Evolutionary conservation across 2,797 vertebrate species (phyloP), one percentile per base, ranked within the genome.

Genomic region (Typhlichthys subterraneus): DNA sequence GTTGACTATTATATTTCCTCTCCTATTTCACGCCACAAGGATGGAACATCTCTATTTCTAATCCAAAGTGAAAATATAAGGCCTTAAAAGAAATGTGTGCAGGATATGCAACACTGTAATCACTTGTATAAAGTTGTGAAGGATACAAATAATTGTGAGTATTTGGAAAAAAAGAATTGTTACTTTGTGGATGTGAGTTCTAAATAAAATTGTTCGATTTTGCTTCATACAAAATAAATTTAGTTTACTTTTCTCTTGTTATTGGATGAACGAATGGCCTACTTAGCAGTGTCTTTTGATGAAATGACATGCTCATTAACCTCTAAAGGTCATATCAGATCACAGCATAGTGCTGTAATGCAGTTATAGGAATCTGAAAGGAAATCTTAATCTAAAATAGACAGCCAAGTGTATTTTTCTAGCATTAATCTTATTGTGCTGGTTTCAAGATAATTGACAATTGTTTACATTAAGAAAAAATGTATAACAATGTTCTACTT

Each of bases 221-320:
- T 29, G 4, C 23, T 29, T 29, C 23, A 29, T 29, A 29, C 23
- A 29, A 29, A 29, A 29, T 29, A 29, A 29, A 29, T 29, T 4
- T 29, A 23, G 23, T 29, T 29, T 29, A 29, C 23, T 29, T 29
- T 29, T 29, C 23, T 29, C 23, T 29, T 42, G 38, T 42, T 42
- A 66, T 61, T 0, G 51, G 51, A 54, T 13, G 15, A 55, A 48
- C 52, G 63, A 76, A 63, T 2, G 23, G 23, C 23, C 23, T 29
- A 29, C 65, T 55, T 23, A 50, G 15, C 12, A 67, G 45, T 61
- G 29, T 54, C 57, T 64, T 48, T 63, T 53, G 13, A 65, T 79
- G 66, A 71, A 63, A 80, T 76, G 71, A 67, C 81, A 66, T 0
- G 19, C 62, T 77, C 73, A 70, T 77, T 82, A 79, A 61, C 57